Base-by-base conservation (phyloP, 2,113 vertebrate genomes). In the Paradisaea rubra region DNA sequence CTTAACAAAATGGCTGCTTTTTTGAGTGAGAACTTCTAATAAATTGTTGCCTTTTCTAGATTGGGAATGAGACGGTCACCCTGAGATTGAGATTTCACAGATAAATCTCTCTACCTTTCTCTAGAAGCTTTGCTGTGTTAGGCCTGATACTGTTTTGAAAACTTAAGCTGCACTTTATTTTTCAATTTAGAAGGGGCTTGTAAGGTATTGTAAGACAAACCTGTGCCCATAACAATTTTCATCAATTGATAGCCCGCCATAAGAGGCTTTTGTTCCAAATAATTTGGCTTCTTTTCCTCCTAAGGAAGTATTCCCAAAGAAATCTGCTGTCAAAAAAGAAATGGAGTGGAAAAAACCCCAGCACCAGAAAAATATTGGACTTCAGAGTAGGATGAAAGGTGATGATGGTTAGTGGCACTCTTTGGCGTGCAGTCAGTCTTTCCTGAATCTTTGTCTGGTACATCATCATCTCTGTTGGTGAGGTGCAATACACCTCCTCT, bases 291-390 rank as follows among this genome's bases (percentile, higher is more conserved):
- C 11, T 78, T 80, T 66, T 91, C 41, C 9, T 94, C 23, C 18
- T 27, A 50, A 73, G n/a, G 35, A 28, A 70, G 8, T 49, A 52
- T 83, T 83, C 7, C 23, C 5, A 44, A 49, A 21, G 1, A 82
- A 45, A 5, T 56, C 68, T 4, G 2, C 10, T 69, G 22, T 69
- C 33, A 64, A 15, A 76, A 79, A 69, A 54, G 3, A 20, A 35
- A 39, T 2, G 12, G 8, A 9, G 1, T 4, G 8, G 8, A 14
- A 37, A 31, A 53, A 44, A 3, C 1, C 22, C 8, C 17, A n/a
- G 15, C 28, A 35, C 6, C 31, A 78, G 30, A 71, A 89, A 64
- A 74, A 56, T 49, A 25, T 2, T 87, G 41, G 37, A 49, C 61
- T 68, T 71, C 31, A 78, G 47, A 52, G 76, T 52, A 60, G 45